Percentiles rank a stretch among this genome's conserved stretches.
phyloP scores from a whole-genome alignment of 2,888 invertebrate species.

The Pyrgus malvae region DNA sequence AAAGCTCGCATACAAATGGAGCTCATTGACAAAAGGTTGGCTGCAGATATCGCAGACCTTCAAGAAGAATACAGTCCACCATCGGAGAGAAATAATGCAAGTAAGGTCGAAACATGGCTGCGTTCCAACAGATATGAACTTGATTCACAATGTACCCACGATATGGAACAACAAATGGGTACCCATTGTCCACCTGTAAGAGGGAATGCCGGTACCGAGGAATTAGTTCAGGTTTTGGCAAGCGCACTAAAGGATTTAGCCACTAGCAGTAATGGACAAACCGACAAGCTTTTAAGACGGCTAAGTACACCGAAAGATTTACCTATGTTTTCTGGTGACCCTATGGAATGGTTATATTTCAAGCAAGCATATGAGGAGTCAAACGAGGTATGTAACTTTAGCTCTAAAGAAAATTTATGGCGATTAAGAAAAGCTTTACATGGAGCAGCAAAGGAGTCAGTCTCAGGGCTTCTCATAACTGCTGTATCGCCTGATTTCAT shows the following conservation, averaged over 20 bases:
- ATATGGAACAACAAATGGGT: not conserved
- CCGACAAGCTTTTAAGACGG: conserved; percentile 27
- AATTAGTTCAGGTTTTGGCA: conserved; percentile 15
- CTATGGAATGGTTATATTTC: conserved; percentile 5
- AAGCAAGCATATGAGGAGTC: not conserved
- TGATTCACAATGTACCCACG: not conserved
- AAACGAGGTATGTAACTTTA: not conserved
- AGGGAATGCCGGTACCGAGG: not conserved
- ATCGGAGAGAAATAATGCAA: not conserved
- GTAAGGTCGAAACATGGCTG: not conserved
- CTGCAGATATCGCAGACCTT: not conserved
- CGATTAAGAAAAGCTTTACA: conserved; percentile 36
- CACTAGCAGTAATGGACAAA: conserved; percentile 13
- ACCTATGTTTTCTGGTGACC: conserved; percentile 21
- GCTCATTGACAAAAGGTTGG: not conserved
- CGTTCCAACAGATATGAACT: not conserved
- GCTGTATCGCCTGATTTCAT: conserved; percentile 30
- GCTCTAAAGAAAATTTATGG: conserved; percentile 36
- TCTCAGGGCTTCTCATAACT: conserved; percentile 32
- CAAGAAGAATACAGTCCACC: not conserved
- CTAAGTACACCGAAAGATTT: conserved; percentile 33
- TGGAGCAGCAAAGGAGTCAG: conserved; percentile 36
- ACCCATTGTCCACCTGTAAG: not conserved
- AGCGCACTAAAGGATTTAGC: conserved; percentile 28
- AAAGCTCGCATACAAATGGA: conserved; percentile 6